Conservation (phyloP, 2,113 vertebrate species). For the Pelecanus crispus region DNA sequence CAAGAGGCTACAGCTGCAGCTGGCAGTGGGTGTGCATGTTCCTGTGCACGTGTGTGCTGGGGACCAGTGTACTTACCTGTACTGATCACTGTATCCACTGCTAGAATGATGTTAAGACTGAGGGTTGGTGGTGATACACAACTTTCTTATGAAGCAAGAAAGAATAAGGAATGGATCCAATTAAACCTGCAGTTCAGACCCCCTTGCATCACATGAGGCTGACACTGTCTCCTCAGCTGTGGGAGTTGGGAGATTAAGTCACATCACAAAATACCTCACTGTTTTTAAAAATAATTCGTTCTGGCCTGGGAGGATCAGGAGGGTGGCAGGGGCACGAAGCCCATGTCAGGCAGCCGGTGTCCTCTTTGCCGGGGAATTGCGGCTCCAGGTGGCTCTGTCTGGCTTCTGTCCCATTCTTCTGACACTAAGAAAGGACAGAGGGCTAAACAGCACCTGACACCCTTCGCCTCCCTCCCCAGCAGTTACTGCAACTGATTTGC, state of each 20-base stretch:
- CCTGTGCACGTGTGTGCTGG: background rate
- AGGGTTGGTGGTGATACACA: background rate
- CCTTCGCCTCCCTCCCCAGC: background rate
- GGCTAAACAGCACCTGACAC: background rate
- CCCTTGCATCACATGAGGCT: background rate
- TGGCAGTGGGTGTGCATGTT: background rate
- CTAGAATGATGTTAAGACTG: background rate
- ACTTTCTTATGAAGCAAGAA: background rate
- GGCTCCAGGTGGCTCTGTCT: background rate
- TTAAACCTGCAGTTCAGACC: background rate
- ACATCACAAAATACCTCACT: background rate
- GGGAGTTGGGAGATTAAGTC: background rate
- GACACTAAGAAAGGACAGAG: background rate
- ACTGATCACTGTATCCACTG: background rate
- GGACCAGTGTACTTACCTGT: background rate
- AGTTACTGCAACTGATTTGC: background rate
- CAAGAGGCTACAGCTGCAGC: background rate
- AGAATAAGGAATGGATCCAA: background rate
- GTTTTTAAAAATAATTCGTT: background rate
- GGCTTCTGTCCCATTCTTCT: background rate
- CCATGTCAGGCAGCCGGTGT: background rate
- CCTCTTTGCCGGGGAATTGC: background rate
- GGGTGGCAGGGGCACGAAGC: background rate
- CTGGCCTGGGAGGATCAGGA: background rate
- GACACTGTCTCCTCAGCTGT: background rate